Conservation (phyloP, 2,113 vertebrate genomes). For the Poicephalus meyeri region DNA sequence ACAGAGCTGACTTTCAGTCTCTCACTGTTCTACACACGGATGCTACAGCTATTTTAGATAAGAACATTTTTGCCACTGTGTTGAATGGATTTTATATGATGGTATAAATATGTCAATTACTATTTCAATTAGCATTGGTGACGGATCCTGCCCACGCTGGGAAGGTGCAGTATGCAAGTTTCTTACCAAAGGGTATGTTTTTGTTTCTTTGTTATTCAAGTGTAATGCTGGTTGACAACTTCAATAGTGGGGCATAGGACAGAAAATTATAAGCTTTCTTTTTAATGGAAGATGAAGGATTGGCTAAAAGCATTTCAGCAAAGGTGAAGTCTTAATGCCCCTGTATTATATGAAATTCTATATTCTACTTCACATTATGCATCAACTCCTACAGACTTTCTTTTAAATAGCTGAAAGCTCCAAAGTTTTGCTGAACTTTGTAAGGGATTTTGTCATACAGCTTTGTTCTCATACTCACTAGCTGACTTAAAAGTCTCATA, state of each 20-base stretch:
- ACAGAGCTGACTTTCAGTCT: not conserved
- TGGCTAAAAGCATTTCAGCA: not conserved
- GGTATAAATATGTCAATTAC: slow-evolving; percentile 61
- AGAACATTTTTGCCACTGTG: not conserved
- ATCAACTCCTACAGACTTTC: slow-evolving; percentile 8
- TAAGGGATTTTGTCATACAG: not conserved
- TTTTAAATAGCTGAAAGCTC: not conserved
- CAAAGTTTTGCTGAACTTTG: slow-evolving; percentile 14
- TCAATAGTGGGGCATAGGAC: not conserved
- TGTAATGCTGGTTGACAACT: not conserved
- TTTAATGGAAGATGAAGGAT: not conserved
- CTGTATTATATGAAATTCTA: not conserved
- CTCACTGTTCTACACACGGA: not conserved
- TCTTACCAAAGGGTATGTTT: slow-evolving; percentile 36
- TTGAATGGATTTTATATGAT: slow-evolving; percentile 15
- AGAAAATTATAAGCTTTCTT: slow-evolving; percentile 31
- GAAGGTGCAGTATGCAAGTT: slow-evolving; percentile 14
- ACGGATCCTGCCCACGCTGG: slow-evolving; percentile 63
- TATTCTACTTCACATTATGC: not conserved
- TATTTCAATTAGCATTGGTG: slow-evolving; percentile 62
- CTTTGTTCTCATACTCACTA: not conserved
- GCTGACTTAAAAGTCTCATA: not conserved
- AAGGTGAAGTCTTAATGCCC: slow-evolving; percentile 10
- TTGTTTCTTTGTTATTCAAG: slow-evolving; percentile 41
- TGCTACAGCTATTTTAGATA: not conserved